phyloP scores from a whole-genome alignment of 2,113 vertebrate genomes.

The Oryzias javanicus region DNA sequence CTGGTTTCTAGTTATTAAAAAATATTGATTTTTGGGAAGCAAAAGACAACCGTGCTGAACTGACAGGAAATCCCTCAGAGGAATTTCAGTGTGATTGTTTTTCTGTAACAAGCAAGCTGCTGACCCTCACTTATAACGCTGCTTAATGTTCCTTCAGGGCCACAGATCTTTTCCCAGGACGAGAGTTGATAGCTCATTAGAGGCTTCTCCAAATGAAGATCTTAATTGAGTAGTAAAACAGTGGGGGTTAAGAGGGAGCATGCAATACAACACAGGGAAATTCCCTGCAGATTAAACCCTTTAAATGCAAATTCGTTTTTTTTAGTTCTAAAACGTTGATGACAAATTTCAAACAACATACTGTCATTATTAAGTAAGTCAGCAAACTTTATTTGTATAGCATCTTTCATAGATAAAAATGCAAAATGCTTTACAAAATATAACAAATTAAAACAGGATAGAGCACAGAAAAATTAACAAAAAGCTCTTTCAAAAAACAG shows the following conservation, averaged over 20 bases:
- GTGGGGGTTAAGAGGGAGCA: constrained; percentile 14
- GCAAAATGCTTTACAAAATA: too few relatives aligned
- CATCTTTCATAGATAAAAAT: too few relatives aligned
- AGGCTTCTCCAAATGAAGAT: constrained; percentile 16
- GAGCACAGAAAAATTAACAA: too few relatives aligned
- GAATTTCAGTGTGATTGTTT: constrained; percentile 23
- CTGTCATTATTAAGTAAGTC: too few relatives aligned
- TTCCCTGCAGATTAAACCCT: too few relatives aligned
- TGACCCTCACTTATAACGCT: constrained; percentile 13
- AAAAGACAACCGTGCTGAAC: constrained; percentile 3
- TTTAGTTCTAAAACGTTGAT: too few relatives aligned
- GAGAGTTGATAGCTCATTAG: constrained; percentile 44
- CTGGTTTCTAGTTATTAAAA: too few relatives aligned
- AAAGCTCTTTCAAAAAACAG: too few relatives aligned
- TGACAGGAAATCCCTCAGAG: constrained; percentile 27
- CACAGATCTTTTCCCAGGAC: constrained; percentile 19
- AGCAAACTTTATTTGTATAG: too few relatives aligned
- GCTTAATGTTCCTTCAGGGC: constrained; percentile 29
- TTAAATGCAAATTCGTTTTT: too few relatives aligned
- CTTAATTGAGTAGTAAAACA: constrained; percentile 32
- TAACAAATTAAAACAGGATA: too few relatives aligned
- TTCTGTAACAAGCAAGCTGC: constrained; percentile 9
- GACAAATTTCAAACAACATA: too few relatives aligned
- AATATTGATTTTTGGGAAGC: neutral
- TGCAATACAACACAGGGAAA: constrained; percentile 5